Evolutionary conservation across 2,797 vertebrate genomes (phyloP), one percentile per base, ranked within the genome.

Genomic region (Novumbra hubbsi): DNA sequence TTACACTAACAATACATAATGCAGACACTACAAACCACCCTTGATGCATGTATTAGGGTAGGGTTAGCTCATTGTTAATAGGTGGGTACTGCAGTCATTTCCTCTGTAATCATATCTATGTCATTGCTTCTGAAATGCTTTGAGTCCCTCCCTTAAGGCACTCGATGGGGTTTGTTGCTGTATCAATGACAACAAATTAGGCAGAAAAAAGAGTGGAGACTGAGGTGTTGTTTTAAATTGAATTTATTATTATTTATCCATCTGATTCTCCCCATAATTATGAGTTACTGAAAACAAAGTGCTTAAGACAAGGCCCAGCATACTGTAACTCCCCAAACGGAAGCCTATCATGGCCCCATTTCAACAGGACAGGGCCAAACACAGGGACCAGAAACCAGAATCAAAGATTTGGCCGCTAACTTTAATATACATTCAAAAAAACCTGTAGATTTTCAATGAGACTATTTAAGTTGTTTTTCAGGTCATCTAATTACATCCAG

Each of bases 271-370:
- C 68, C 82, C 5, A 5, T 50, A 19, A 17, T 52, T 52, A 4
- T 57, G 92, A 94, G 92, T 92, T 93, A 93, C 91, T 91, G 89
- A 90, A 90, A 81, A 86, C 88, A 93, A 94, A 93, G 91, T 93
- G 93, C 91, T 24, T 88, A 88, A 92, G 81, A 90, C 87, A 86
- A 92, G 90, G 89, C 87, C 82, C 80, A 84, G 83, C 84, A 84
- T 80, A 78, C 55, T 72, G 72, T 49, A 55, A 84, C 77, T 91
- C 84, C 82, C 76, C 84, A 83, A 84, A 64, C 79, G 86, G 21
- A 27, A 60, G 11, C 0, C 16, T 60, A 89, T 82, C 81, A 79
- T 87, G 24, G 15, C 77, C 79, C 79, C 84, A 82, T 85, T 83
- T 83, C 85, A 82, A 75, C 49, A 87, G 77, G 70, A 88, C 83